Base-by-base conservation (phyloP, 2,888 invertebrate genomes). In the Drosophila anomalata region DNA sequence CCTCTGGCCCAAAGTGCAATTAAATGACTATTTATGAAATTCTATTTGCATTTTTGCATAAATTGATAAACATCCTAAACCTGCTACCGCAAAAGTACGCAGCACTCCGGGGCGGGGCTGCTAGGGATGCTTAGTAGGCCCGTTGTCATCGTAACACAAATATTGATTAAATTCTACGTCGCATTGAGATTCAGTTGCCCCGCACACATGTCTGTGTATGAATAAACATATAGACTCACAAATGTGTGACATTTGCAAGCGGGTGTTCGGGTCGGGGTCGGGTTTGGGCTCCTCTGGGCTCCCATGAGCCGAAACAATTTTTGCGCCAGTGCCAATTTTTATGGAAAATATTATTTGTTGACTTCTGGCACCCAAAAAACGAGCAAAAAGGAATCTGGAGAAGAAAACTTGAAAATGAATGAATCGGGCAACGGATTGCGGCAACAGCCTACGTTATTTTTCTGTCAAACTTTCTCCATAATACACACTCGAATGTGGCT, bases 271-370 rank as follows among this genome's bases (percentile, higher is more conserved):
- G 29, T 8, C 17, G 8, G 29, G 26, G 8, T 29, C 26, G 26
- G 29, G 29, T 0, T 29, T 9, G 17, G 29, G 9, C 9, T 29
- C 29, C 9, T 29, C 29, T 29, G 29, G 29, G 29, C 29, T 9
- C 31, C 44, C 17, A 2, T 22, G 44, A 48, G 46, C 39, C 17
- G 55, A 22, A 24, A 76, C 81, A 76, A 59, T 80, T 79, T 77
- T 70, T 77, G 47, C 70, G 60, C 58, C 69, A 66, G 31, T 65
- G 50, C 66, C 77, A 76, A 78, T 79, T 84, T 83, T 84, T 85
- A 79, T 85, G 75, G 73, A 87, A 84, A 84, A 85, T 79, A 82
- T 82, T 84, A 78, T 85, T 85, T 85, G 84, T 83, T 85, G 88
- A 87, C 88, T 85, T 87, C 83, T 83, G 80, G 76, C 82, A 73